Evolutionary conservation across 2,797 vertebrate genomes (phyloP).

Genomic region (Enteromius paludinosus): DNA sequence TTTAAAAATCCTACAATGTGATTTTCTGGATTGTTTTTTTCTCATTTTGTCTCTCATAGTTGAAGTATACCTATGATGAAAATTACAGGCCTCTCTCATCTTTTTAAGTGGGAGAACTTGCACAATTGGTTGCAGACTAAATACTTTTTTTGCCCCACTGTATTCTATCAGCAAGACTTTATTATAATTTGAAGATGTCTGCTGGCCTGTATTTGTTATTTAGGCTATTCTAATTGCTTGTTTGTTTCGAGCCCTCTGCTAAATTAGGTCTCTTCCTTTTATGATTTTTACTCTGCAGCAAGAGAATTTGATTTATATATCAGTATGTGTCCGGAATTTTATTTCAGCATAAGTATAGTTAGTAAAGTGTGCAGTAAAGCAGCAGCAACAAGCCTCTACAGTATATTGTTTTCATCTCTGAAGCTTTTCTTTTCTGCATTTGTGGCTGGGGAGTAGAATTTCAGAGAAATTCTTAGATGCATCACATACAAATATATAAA

Average conservation of each 20-base stretch:
- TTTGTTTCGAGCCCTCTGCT: background rate
- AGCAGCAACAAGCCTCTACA: background rate
- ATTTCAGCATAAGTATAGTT: conserved; percentile 8
- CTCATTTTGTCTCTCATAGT: too few relatives aligned
- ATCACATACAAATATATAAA: background rate
- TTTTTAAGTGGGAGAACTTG: too few relatives aligned
- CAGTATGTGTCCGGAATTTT: background rate
- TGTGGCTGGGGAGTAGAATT: background rate
- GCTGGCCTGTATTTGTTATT: background rate
- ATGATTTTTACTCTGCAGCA: background rate
- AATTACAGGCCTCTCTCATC: too few relatives aligned
- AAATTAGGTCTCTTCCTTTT: background rate
- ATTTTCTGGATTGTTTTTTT: too few relatives aligned
- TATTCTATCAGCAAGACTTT: background rate
- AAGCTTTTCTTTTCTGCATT: conserved; percentile 6
- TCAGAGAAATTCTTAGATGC: background rate
- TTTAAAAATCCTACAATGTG: too few relatives aligned
- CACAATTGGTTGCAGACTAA: too few relatives aligned
- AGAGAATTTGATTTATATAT: conserved; percentile 1
- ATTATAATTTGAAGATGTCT: background rate
- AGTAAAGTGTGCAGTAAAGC: background rate
- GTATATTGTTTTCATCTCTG: background rate
- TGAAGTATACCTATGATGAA: too few relatives aligned
- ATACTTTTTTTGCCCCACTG: too few relatives aligned
- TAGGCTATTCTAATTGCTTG: background rate